Evolutionary conservation across 2,888 invertebrate genomes (phyloP).

Genomic region (Nomada fucata): DNA sequence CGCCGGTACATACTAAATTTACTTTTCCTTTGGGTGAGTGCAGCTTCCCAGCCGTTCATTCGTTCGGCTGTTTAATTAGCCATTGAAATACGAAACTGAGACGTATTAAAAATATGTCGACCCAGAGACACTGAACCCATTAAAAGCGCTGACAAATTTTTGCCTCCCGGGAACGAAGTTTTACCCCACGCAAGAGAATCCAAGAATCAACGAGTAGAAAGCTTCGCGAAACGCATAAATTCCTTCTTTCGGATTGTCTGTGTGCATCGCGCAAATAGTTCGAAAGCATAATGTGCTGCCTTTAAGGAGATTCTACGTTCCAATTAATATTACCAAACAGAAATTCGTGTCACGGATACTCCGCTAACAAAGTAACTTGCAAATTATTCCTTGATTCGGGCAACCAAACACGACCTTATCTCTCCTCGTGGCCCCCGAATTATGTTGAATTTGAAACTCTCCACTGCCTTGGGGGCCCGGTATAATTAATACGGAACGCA

Average conservation of each 20-base stretch:
- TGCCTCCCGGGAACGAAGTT: background rate
- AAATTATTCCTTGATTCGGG: background rate
- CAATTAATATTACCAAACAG: too few relatives aligned
- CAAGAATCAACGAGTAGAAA: too few relatives aligned
- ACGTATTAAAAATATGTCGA: slow-evolving; percentile 48
- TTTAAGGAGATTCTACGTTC: too few relatives aligned
- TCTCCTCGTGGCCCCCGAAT: too few relatives aligned
- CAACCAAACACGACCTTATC: too few relatives aligned
- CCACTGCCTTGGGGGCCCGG: background rate
- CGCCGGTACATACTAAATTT: slow-evolving; percentile 47
- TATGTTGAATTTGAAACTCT: background rate
- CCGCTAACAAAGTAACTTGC: background rate
- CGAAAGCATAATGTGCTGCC: background rate
- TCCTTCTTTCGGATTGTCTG: background rate
- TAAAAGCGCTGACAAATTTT: background rate
- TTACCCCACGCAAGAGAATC: background rate
- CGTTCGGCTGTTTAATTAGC: slow-evolving; percentile 55
- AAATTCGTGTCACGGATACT: too few relatives aligned
- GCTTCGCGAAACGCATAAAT: background rate
- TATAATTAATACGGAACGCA: background rate
- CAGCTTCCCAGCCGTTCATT: slow-evolving; percentile 30
- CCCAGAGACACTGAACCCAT: slow-evolving; percentile 7
- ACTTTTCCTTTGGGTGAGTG: slow-evolving; percentile 34
- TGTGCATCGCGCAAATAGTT: background rate
- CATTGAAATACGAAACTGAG: slow-evolving; percentile 33